Base-by-base conservation (phyloP, 2,113 vertebrate species). In the Proteles cristata region DNA sequence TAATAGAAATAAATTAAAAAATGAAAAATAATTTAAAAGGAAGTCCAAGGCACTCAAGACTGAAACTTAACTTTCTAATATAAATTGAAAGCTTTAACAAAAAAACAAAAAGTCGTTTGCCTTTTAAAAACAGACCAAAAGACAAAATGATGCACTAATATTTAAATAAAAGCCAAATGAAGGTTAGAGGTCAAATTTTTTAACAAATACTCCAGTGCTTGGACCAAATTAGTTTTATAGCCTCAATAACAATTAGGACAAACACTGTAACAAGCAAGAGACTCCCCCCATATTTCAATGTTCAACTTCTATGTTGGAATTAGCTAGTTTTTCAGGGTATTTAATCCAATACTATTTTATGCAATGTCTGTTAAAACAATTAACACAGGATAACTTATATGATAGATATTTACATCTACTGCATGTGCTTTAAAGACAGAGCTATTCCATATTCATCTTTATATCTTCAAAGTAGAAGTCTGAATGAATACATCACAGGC, bases 111-210 rank as follows among this genome's bases (percentile, higher is more conserved):
- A 39, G 8, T 69, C 48, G 45, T 4, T 28, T 35, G 17, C 19
- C 23, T 96, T 96, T 77, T 14, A 94, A 91, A 95, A 91, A 93
- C 50, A 86, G 7, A 86, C 43, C 19, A 85, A 45, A 93, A 97
- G 76, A 58, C 69, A 74, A 90, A 96, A 91, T 8, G 28, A 92
- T 55, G 14, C 5, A 91, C 61, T 86, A 88, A 74, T 80, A 83
- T 48, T 93, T 94, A 96, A 95, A 83, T 66, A 83, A 93, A 94
- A 66, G 7, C 9, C 21, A 97, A 97, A 25, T 83, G 33, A 93
- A 8, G 1, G n/a, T 79, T 73, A 79, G 11, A 89, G 83, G 39
- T 3, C 39, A 83, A 28, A 55, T 94, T 73, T 94, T 95, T 95
- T 84, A 71, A 95, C 96, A 97, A 43, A 25, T 21, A 88, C 23